Percentiles rank a stretch among this genome's conserved stretches.
These are phyloP conservation scores for Rhadina sibilatrix DNA, from an alignment of 2,113 vertebrate species.

Conservation along the genomic window DNA sequence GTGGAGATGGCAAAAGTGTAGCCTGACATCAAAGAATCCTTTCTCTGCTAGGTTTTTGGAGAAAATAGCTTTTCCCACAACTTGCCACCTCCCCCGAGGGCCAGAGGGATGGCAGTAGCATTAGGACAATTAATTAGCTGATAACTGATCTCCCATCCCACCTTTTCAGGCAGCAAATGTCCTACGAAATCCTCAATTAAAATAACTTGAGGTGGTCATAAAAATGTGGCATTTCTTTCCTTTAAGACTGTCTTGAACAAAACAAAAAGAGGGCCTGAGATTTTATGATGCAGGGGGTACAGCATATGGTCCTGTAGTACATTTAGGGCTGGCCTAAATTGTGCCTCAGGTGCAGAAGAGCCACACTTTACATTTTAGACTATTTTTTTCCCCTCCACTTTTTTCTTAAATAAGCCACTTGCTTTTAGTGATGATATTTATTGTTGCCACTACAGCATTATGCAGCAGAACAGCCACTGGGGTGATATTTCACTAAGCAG, in stretches of 20 bases:
- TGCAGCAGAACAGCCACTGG: background rate
- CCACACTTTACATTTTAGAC: background rate
- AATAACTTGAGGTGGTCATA: background rate
- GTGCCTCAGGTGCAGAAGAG: background rate
- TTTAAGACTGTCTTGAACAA: background rate
- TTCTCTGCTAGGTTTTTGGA: background rate
- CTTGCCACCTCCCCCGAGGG: rapidly evolving
- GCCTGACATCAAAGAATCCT: background rate
- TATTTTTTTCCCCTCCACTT: background rate
- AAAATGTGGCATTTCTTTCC: background rate
- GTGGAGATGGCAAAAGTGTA: background rate
- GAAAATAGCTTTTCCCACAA: background rate
- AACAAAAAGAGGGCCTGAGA: background rate
- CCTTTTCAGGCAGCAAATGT: background rate
- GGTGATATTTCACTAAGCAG: background rate
- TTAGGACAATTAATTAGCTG: background rate
- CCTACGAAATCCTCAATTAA: background rate
- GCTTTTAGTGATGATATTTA: background rate
- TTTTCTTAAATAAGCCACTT: background rate
- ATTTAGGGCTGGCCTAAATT: background rate
- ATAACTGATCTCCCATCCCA: background rate
- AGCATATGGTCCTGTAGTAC: background rate
- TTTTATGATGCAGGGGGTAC: background rate
- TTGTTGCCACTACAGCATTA: background rate
- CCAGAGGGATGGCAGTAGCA: background rate